Conservation (phyloP, 1,140 invertebrate genomes). For the Drosophila sturtevanti region DNA sequence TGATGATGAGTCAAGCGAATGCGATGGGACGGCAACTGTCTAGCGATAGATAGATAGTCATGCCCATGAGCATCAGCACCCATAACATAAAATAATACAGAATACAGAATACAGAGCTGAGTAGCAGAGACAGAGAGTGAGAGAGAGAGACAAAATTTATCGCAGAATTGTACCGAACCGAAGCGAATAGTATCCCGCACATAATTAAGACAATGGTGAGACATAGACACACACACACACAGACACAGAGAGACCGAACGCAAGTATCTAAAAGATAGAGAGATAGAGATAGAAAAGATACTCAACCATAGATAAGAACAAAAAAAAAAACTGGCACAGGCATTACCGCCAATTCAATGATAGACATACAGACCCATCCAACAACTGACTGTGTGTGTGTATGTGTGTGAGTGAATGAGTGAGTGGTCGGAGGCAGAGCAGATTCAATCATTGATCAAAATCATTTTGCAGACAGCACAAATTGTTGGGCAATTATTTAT, state of each 20-base stretch:
- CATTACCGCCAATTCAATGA: too few species aligned
- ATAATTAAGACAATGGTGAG: slow-evolving; percentile 73
- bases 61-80: slow-evolving; percentile 44
- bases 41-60: slow-evolving; percentile 70
- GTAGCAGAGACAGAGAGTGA: too few species aligned
- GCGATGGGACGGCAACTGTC: slow-evolving; percentile 12
- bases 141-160: neutral
- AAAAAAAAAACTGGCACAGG: neutral
- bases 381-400: too few species aligned
- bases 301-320: neutral
- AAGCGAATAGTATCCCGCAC: slow-evolving; percentile 39
- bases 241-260: neutral
- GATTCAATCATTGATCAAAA: slow-evolving; percentile 59
- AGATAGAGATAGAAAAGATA: slow-evolving; percentile 37
- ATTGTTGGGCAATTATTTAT: slow-evolving; percentile 80
- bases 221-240: slow-evolving; percentile 13
- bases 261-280: neutral
- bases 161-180: neutral
- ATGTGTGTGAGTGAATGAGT: too few species aligned
- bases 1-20: slow-evolving; percentile 51
- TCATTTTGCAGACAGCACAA: slow-evolving; percentile 78
- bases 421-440: neutral
- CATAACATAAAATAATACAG: neutral
- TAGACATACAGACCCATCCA: neutral
- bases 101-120: neutral